These are phyloP conservation scores for Todus mexicanus DNA, from an alignment of 2,797 vertebrate genomes.

Conservation along the genomic window DNA sequence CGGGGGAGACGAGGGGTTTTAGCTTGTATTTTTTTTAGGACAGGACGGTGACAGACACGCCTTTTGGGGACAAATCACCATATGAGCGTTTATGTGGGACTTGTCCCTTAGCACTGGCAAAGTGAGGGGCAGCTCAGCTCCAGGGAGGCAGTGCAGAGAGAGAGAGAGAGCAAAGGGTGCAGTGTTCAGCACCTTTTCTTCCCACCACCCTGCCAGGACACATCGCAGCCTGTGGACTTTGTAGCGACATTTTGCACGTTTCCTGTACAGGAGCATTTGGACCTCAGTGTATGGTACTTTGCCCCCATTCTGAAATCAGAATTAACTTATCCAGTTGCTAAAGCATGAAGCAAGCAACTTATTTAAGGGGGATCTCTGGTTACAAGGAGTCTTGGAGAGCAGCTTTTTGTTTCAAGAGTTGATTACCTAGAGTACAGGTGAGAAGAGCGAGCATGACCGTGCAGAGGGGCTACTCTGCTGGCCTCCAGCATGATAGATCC, in stretches of 20 bases:
- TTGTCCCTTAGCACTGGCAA: neutral
- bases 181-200: neutral
- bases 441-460: neutral
- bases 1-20: neutral
- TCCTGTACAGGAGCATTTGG: neutral
- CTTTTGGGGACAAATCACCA: neutral
- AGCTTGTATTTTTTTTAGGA: neutral
- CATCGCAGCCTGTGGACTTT: neutral
- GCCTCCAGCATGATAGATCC: neutral
- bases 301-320: neutral
- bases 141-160: fast-evolving
- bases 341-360: neutral
- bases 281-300: neutral
- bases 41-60: neutral
- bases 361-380: neutral
- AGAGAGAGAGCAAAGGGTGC: fast-evolving
- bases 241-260: neutral
- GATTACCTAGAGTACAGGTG: neutral
- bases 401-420: neutral
- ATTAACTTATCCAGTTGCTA: neutral
- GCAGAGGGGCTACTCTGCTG: neutral
- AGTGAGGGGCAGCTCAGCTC: neutral
- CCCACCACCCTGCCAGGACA: neutral
- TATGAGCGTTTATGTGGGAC: neutral
- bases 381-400: neutral